Conservation (phyloP, 2,888 invertebrate genomes). For the Pollenia amentaria region DNA sequence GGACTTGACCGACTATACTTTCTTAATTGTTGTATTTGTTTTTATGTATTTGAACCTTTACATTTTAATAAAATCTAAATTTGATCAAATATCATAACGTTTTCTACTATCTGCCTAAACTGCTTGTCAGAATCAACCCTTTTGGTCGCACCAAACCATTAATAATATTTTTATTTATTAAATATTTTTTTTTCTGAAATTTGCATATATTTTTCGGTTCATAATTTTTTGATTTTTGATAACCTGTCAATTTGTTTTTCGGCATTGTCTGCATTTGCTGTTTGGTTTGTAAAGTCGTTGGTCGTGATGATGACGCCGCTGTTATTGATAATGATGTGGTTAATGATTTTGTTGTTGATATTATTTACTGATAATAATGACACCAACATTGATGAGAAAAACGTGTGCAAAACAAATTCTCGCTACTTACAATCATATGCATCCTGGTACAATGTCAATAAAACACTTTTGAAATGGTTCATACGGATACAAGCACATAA, state of each 20-base stretch:
- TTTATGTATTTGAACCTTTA: background rate
- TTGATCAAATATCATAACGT: background rate
- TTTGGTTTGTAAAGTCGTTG: conserved; percentile 10
- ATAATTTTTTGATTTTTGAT: conserved; percentile 37
- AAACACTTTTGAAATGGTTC: conserved; percentile 22
- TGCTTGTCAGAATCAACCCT: background rate
- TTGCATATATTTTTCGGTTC: background rate
- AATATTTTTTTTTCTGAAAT: background rate
- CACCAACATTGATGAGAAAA: conserved; percentile 28
- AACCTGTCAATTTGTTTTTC: conserved; percentile 28
- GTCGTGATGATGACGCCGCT: conserved; percentile 8
- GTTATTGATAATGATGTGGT: conserved; percentile 11
- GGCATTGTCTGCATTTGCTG: conserved; percentile 11
- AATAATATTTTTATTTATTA: conserved; percentile 11
- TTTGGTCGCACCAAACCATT: conserved; percentile 2
- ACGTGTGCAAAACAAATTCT: conserved; percentile 22
- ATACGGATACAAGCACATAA: background rate
- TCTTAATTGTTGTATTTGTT: too few relatives aligned
- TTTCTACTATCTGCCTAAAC: background rate
- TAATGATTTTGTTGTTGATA: conserved; percentile 42
- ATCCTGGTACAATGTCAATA: background rate
- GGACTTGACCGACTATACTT: too few relatives aligned
- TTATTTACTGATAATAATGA: conserved; percentile 58
- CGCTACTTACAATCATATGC: background rate
- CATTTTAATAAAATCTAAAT: background rate